phyloP scores from a whole-genome alignment of 2,888 invertebrate species.

The Pyrochroa serraticornis region DNA sequence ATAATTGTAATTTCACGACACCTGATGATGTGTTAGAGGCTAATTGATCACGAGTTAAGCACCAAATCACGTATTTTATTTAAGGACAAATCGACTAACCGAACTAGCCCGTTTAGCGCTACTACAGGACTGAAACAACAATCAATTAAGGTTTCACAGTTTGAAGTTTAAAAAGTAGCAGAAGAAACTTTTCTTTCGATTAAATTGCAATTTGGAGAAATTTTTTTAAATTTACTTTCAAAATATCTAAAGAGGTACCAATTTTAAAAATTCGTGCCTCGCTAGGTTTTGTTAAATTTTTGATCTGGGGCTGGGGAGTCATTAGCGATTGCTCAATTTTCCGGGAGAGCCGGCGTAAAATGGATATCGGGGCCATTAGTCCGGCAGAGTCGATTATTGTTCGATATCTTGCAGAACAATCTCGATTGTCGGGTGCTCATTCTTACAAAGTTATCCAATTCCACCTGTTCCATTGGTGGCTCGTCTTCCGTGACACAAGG shows the following conservation, averaged over 20 bases:
- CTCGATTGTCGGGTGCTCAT: neutral
- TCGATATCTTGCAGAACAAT: neutral
- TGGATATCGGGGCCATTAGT: neutral
- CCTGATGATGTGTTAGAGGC: constrained; percentile 20
- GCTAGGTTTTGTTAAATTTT: no score
- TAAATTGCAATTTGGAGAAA: no score
- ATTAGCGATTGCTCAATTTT: neutral
- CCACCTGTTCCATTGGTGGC: constrained; percentile 51
- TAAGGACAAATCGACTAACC: neutral
- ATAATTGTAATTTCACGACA: constrained; percentile 4
- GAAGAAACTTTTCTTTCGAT: no score
- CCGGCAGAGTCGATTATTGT: neutral
- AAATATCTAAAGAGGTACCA: no score
- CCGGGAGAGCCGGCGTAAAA: no score
- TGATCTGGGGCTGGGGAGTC: no score
- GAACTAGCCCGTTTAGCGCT: neutral
- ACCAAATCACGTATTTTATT: constrained; percentile 18
- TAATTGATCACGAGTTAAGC: constrained; percentile 3
- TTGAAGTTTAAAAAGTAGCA: no score
- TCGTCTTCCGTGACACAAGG: constrained; percentile 55
- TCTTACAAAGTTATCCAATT: constrained; percentile 19
- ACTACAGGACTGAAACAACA: neutral
- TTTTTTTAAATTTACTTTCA: no score
- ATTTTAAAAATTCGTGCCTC: no score
- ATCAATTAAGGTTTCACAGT: no score